Conservation (phyloP, 2,888 invertebrate species). For the Agonum fuliginosum region DNA sequence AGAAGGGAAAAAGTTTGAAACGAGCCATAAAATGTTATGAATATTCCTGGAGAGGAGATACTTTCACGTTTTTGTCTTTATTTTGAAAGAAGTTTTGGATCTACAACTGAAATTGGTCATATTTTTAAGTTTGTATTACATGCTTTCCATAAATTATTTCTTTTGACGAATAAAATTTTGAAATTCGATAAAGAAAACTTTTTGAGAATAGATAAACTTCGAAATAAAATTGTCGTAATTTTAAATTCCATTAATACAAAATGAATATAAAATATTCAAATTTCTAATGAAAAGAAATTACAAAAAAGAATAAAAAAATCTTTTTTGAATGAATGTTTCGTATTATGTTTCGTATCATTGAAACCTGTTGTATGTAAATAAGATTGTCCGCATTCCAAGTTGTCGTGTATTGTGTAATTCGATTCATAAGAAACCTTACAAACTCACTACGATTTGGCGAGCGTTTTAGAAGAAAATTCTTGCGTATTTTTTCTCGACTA, state of each 20-base stretch:
- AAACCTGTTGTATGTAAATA: neutral
- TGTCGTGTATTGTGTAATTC: neutral
- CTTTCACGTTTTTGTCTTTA: constrained; percentile 34
- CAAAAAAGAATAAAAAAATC: too few relatives aligned
- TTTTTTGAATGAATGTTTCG: too few relatives aligned
- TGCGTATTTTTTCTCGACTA: constrained; percentile 14
- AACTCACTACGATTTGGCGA: constrained; percentile 6
- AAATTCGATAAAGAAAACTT: constrained; percentile 16
- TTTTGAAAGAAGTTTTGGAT: constrained; percentile 1
- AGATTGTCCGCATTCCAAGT: neutral
- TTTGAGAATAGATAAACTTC: neutral
- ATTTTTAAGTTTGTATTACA: constrained; percentile 33
- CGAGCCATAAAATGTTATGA: constrained; percentile 51
- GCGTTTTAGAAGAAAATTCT: constrained; percentile 35
- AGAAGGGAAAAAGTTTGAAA: constrained; percentile 26
- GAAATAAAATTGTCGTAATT: neutral
- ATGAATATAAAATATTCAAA: neutral
- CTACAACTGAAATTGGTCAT: constrained; percentile 31
- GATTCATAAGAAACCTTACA: constrained; percentile 10
- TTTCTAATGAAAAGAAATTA: too few relatives aligned
- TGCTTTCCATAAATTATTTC: constrained; percentile 25
- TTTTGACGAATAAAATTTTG: constrained; percentile 10
- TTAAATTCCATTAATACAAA: neutral
- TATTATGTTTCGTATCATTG: too few relatives aligned
- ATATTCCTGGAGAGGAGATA: constrained; percentile 29